Base-by-base conservation (phyloP, 2,888 invertebrate species). In the Melipona bicolor region DNA sequence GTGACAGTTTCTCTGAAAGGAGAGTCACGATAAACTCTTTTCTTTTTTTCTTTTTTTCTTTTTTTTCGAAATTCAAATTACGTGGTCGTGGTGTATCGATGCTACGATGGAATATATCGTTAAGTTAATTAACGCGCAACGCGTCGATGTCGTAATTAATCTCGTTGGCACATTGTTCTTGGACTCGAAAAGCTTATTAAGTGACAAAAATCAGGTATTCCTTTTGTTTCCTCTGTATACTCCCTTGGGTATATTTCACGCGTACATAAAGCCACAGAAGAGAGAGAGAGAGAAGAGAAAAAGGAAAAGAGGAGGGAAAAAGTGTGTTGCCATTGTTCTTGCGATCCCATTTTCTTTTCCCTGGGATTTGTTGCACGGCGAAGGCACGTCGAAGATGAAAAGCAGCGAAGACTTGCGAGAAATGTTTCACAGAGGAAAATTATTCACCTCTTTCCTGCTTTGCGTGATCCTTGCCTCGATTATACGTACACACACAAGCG, bases 371-470 rank as follows among this genome's bases (percentile, higher is more conserved):
- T 32, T 24, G 19, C n/a, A 21, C 36, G 6, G 19, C 3, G 19
- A 43, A 64, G 52, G 64, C 17, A 52, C 73, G 64, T 52, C 36
- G 52, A 74, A 74, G 43, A 64, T 54, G 52, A 74, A 54, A 50
- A n/a, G n/a, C 2, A 64, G 32, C n/a, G 17, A 52, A 64, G 36
- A n/a, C 52, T 52, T 36, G 73, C 59, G 59, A 59, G 43, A 49
- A 49, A 49, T 13, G 19, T 43, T 43, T 21, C 71, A 59, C 71
- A 6, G 21, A 27, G 43, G 49, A 52, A 64, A 52, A 64, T 74
- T 36, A 64, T 64, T 52, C 21, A 15, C n/a, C 11, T 52, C 52
- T 52, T 36, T 74, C 17, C 13, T 36, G 9, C 24, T 56, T 71
- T 43, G 15, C 9, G 17, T 67, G 50, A 43, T 54, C 19, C 9